Base-by-base conservation (phyloP, 2,797 vertebrate species). In the Staurois parvus region DNA sequence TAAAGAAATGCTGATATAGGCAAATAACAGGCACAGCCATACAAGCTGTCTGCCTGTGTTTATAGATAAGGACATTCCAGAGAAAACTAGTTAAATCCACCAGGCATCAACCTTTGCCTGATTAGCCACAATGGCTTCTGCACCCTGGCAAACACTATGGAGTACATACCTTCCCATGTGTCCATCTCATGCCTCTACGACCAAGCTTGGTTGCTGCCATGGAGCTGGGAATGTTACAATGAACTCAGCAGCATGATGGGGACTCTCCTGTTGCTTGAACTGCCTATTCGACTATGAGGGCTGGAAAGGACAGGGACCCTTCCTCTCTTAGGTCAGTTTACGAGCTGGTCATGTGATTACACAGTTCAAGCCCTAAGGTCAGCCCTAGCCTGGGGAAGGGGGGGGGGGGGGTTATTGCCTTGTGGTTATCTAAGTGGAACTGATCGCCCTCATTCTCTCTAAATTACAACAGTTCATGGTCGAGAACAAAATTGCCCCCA, bases 311-410 rank as follows among this genome's bases (percentile, higher is more conserved):
- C 91, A 90, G 92, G 90, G 92, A 91, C 90, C 93, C 80, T 81
- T 72, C 79, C 79, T 83, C 74, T 83, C 91, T 92, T 94, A 96
- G 96, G 96, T 97, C 97, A 97, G 94, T 96, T 97, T 96, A 96
- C 95, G 93, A 95, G 94, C 93, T 59, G 91, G 95, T 97, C 97
- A 98, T 96, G 95, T 98, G 97, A 97, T 93, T 88, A 72, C 92
- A 94, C 94, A 97, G 97, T 97, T 97, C 97, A 97, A 96, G 95
- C 97, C 95, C 96, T 88, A 94, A 95, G 97, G 97, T 98, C 97
- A 97, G 91, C 87, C 93, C 91, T 94, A 94, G 95, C 93, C 94
- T 91, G 92, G 95, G 95, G 64, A 81, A 62, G 42, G 73, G 59
- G 72, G 42, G 73, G 59, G n/a, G 66, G 59, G 68, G 94, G 94